phyloP scores from a whole-genome alignment of 2,888 invertebrate species.

The Candidula unifasciata region DNA sequence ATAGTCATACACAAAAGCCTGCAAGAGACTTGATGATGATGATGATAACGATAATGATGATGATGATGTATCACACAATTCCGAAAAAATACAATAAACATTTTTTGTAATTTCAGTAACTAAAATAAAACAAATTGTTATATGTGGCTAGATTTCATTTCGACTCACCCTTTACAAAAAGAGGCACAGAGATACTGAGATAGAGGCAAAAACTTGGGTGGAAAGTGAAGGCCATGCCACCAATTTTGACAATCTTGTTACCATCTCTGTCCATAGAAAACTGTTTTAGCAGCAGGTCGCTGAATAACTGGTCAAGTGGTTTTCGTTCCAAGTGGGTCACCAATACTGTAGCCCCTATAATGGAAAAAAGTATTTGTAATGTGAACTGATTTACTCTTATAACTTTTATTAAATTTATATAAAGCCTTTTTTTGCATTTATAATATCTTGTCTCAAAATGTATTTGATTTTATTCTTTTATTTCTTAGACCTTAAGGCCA shows the following conservation, averaged over 20 bases:
- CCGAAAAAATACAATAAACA: too few relatives aligned
- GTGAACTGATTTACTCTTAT: neutral
- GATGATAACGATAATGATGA: too few relatives aligned
- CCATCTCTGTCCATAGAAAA: conserved; percentile 72
- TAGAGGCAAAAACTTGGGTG: conserved; percentile 75
- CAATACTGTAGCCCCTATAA: conserved; percentile 72
- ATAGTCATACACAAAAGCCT: too few relatives aligned
- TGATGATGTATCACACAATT: too few relatives aligned
- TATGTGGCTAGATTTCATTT: neutral
- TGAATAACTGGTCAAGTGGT: conserved; percentile 69
- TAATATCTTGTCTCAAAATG: too few relatives aligned
- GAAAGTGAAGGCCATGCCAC: conserved; percentile 66
- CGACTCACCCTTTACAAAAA: conserved; percentile 72
- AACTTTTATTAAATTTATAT: neutral
- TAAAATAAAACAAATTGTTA: too few relatives aligned
- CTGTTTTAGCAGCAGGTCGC: conserved; percentile 68
- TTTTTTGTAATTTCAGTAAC: too few relatives aligned
- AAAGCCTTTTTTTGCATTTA: too few relatives aligned
- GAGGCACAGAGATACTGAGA: conserved; percentile 71
- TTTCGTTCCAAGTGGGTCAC: conserved; percentile 75
- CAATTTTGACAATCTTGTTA: conserved; percentile 68
- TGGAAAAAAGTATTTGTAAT: neutral
- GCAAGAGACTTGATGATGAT: too few relatives aligned
- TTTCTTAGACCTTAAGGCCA: too few relatives aligned
- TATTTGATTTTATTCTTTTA: too few relatives aligned